A percentile compares a stretch with the other conserved stretches of the same genome.
Evolutionary conservation across 2,797 vertebrate genomes (phyloP).

Genomic region (Tenualosa ilisha): DNA sequence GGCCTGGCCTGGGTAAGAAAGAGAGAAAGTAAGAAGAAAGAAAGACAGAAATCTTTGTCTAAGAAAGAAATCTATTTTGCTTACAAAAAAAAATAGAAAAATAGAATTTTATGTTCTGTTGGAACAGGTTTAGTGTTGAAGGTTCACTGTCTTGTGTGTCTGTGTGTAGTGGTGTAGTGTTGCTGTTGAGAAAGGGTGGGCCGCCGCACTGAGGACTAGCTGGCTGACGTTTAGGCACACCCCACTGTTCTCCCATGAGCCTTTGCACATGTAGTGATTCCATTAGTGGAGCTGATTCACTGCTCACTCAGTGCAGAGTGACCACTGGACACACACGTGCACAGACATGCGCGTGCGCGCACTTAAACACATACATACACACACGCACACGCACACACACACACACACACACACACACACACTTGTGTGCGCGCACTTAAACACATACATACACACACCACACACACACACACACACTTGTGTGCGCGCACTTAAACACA

Average conservation of each 20-base stretch:
- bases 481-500: too few species aligned
- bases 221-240: slow-evolving; percentile 10
- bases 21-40: too few species aligned
- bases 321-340: not conserved
- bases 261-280: slow-evolving; percentile 41
- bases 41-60: too few species aligned
- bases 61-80: too few species aligned
- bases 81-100: too few species aligned
- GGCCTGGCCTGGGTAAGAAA: too few species aligned
- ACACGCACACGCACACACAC: not conserved
- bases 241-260: slow-evolving; percentile 22
- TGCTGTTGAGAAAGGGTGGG: not conserved
- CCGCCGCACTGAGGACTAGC: slow-evolving; percentile 21
- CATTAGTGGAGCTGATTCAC: slow-evolving; percentile 47
- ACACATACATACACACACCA: not conserved
- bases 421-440: not conserved
- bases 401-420: not conserved
- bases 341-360: not conserved
- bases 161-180: not conserved
- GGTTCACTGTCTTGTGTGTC: not conserved
- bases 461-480: not conserved
- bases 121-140: not conserved
- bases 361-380: not conserved
- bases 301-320: slow-evolving; percentile 30
- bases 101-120: not conserved